Percentiles rank a stretch among this genome's conserved stretches.
Evolutionary conservation across 1,140 invertebrate genomes (phyloP).

Genomic region (Forficula auricularia): DNA sequence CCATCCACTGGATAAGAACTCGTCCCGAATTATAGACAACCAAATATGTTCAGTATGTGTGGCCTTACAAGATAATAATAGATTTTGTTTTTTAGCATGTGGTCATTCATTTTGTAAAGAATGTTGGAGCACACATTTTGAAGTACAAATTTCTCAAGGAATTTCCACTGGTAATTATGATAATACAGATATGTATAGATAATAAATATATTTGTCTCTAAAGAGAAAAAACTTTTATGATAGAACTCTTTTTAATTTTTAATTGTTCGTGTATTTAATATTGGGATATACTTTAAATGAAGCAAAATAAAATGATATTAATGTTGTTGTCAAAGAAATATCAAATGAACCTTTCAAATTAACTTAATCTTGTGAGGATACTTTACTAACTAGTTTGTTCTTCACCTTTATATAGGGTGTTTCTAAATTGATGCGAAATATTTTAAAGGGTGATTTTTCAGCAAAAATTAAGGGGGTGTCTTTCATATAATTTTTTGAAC

Average conservation of each 20-base stretch:
- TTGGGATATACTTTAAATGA: not conserved
- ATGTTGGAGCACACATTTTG: slow-evolving; percentile 90
- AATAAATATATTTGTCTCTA: not conserved
- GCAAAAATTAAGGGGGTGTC: no score
- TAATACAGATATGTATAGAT: not conserved
- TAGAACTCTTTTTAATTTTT: not conserved
- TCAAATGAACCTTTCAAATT: no score
- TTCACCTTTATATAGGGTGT: no score
- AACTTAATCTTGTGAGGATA: no score
- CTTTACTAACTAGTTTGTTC: no score
- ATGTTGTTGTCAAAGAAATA: no score
- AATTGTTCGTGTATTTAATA: not conserved
- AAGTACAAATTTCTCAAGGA: slow-evolving; percentile 85
- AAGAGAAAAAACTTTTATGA: not conserved
- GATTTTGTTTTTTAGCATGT: slow-evolving; percentile 67
- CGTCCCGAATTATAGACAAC: slow-evolving; percentile 8
- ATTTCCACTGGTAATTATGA: slow-evolving; percentile 40
- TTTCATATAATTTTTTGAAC: no score
- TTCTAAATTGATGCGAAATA: no score
- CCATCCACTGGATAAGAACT: slow-evolving; percentile 17
- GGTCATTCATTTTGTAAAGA: slow-evolving; percentile 85
- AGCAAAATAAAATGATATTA: no score
- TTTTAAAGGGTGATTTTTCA: no score
- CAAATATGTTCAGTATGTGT: slow-evolving; percentile 43
- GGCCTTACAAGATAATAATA: slow-evolving; percentile 29